These are phyloP conservation scores for Lathamus discolor DNA, from an alignment of 2,113 vertebrate species.

Conservation along the genomic window DNA sequence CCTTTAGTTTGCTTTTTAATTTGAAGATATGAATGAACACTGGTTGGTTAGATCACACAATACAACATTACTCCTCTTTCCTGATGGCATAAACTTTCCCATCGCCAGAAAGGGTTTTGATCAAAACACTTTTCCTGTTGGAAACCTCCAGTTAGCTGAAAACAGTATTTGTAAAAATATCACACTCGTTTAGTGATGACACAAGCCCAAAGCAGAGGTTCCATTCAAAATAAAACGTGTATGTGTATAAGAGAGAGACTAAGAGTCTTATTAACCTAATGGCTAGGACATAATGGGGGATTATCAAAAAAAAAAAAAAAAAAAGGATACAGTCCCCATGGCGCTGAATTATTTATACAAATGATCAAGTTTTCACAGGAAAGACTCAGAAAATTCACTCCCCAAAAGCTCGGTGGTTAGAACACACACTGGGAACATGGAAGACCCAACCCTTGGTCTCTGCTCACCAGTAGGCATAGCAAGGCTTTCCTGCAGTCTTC, in stretches of 20 bases:
- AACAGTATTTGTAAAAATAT: background rate
- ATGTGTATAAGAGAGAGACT: background rate
- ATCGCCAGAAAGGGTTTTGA: background rate
- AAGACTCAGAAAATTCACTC: background rate
- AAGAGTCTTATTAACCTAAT: background rate
- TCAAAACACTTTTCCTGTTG: background rate
- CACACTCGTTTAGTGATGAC: background rate
- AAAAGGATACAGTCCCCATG: background rate
- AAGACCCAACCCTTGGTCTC: background rate
- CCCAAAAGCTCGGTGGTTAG: background rate
- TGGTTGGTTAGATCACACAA: background rate
- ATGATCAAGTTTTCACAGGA: background rate
- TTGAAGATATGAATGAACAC: background rate
- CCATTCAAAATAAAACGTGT: background rate
- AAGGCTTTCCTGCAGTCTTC: background rate
- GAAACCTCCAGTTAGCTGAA: background rate
- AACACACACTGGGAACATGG: background rate
- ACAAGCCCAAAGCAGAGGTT: background rate
- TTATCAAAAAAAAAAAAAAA: background rate
- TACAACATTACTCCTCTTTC: background rate
- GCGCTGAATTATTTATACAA: constrained; percentile 13
- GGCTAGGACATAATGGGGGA: background rate
- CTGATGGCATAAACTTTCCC: background rate
- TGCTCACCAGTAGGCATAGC: background rate
- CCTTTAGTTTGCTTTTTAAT: background rate